These are phyloP conservation scores for Abramis brama DNA, from an alignment of 2,113 vertebrate genomes.

Conservation along the genomic window DNA sequence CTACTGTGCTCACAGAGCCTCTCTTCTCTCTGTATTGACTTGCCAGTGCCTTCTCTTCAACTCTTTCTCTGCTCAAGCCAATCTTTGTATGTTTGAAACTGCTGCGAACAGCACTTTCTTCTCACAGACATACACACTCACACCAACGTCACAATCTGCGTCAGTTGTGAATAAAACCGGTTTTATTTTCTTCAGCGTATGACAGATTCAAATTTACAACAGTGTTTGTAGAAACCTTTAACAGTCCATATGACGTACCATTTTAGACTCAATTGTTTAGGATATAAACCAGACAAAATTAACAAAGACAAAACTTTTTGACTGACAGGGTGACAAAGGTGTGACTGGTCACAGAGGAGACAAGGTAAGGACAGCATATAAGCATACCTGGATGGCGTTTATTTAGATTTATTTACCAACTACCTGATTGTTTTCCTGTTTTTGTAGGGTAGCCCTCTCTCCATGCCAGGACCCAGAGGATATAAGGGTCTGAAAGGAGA, in stretches of 20 bases:
- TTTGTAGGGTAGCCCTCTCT: constrained; percentile 79
- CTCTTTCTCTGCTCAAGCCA: neutral
- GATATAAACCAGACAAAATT: neutral
- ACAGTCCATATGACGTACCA: neutral
- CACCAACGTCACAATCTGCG: neutral
- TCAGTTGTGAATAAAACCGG: neutral
- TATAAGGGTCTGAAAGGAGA: constrained; percentile 87
- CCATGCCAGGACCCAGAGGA: constrained; percentile 81
- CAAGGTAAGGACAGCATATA: constrained; percentile 71
- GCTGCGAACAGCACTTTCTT: neutral
- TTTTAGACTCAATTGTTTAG: neutral
- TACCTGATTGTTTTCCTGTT: neutral
- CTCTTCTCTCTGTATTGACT: neutral
- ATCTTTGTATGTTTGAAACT: neutral
- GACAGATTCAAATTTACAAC: neutral
- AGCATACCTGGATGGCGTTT: neutral
- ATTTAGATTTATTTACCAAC: neutral
- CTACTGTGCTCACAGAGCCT: constrained; percentile 11
- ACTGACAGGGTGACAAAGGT: constrained; percentile 81
- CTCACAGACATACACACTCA: neutral
- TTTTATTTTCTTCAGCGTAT: neutral
- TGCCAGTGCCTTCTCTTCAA: constrained; percentile 10
- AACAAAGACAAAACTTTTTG: constrained; percentile 28
- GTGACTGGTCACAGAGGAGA: constrained; percentile 82
- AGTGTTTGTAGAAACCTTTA: neutral